Percentiles rank a stretch among this genome's conserved stretches.
These are phyloP conservation scores for Eonycteris spelaea DNA, from an alignment of 2,113 vertebrate species.

Conservation along the genomic window DNA sequence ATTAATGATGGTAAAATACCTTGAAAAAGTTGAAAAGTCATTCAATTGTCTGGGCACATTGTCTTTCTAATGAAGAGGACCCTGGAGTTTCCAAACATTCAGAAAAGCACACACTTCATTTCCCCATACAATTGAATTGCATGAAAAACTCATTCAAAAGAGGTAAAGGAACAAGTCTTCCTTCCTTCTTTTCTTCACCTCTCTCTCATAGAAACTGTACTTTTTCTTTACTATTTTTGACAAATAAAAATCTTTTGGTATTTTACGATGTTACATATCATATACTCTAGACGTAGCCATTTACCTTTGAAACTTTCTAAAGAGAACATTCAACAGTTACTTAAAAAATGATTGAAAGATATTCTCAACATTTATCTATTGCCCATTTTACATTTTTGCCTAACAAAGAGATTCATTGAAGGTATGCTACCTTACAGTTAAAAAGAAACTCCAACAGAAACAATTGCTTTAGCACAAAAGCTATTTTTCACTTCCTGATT, in stretches of 20 bases:
- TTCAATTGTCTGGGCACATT: background rate
- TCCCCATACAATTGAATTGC: background rate
- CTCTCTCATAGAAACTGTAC: background rate
- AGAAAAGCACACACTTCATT: background rate
- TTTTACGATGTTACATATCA: conserved; percentile 53
- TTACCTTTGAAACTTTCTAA: conserved; percentile 47
- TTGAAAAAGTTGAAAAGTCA: background rate
- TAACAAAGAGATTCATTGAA: background rate
- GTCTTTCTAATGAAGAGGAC: conserved; percentile 8
- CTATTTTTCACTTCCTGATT: background rate
- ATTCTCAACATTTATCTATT: conserved; percentile 59
- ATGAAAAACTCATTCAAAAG: background rate
- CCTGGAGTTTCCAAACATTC: background rate
- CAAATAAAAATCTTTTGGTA: conserved; percentile 36
- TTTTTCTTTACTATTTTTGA: conserved; percentile 14
- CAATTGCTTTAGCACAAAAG: background rate
- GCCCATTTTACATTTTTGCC: background rate
- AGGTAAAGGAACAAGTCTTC: background rate
- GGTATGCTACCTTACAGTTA: background rate
- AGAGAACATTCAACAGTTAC: conserved; percentile 30
- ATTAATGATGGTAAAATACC: background rate
- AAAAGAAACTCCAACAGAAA: conserved; percentile 27
- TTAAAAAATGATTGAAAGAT: conserved; percentile 57
- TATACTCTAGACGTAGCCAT: conserved; percentile 59
- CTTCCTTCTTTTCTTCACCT: background rate